Conservation (phyloP, 2,113 vertebrate genomes). For the Caranx melampygus region DNA sequence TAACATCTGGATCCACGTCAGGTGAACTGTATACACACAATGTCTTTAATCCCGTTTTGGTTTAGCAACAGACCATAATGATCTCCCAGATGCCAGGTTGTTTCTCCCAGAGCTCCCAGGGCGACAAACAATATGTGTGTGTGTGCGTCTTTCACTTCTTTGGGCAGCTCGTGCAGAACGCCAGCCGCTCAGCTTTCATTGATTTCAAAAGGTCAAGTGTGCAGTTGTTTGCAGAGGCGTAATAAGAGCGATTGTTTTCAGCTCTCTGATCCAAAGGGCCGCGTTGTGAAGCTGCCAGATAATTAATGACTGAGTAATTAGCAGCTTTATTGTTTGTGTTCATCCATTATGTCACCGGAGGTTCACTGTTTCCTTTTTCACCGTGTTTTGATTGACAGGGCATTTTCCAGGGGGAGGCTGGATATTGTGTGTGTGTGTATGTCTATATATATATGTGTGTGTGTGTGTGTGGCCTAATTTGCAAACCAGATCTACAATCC, state of each 20-base stretch:
- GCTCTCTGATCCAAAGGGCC: slow-evolving; percentile 6
- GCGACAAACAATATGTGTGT: background rate
- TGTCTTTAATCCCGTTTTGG: too few species aligned
- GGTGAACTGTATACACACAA: too few species aligned
- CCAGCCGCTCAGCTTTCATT: slow-evolving; percentile 16
- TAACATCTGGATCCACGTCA: too few species aligned
- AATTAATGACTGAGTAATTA: slow-evolving; percentile 52
- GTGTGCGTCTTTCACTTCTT: background rate
- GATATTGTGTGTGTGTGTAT: background rate
- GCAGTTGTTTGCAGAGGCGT: slow-evolving; percentile 33
- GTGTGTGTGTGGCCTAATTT: slow-evolving; percentile 32
- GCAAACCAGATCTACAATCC: slow-evolving; percentile 44
- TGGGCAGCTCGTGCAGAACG: slow-evolving; percentile 47
- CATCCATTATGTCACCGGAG: slow-evolving; percentile 29
- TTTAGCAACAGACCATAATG: background rate
- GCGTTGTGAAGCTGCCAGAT: slow-evolving; percentile 33
- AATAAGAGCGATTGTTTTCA: slow-evolving; percentile 44
- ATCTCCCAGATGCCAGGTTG: slow-evolving; percentile 15
- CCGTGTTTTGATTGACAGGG: slow-evolving; percentile 39
- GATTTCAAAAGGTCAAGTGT: slow-evolving; percentile 52
- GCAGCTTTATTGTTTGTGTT: slow-evolving; percentile 48
- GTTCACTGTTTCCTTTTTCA: slow-evolving; percentile 2
- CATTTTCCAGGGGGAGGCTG: background rate
- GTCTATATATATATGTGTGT: slow-evolving; percentile 13
- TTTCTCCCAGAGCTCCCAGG: slow-evolving; percentile 16